phyloP scores from a whole-genome alignment of 2,888 invertebrate species.

The Cheilosia urbana region DNA sequence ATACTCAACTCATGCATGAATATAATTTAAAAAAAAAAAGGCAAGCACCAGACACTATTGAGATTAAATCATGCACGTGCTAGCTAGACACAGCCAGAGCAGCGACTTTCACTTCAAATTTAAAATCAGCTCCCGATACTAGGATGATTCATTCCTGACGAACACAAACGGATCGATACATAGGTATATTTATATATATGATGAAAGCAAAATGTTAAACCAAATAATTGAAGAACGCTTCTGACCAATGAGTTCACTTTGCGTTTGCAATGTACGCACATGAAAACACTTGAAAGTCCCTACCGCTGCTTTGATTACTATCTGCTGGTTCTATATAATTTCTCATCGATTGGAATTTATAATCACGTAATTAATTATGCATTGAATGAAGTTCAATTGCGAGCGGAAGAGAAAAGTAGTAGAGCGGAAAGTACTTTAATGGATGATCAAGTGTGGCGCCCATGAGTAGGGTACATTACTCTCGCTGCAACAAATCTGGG shows the following conservation, averaged over 20 bases:
- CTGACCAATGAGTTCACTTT: constrained; percentile 12
- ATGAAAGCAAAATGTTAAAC: background rate
- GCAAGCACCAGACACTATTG: constrained; percentile 2
- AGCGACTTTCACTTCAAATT: constrained; percentile 60
- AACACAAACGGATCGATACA: constrained; percentile 31
- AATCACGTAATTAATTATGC: constrained; percentile 63
- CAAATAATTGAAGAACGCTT: constrained; percentile 14
- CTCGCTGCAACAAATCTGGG: constrained; percentile 22
- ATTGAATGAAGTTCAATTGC: constrained; percentile 37
- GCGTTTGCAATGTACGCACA: constrained; percentile 7
- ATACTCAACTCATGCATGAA: constrained; percentile 50
- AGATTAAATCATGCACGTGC: constrained; percentile 37
- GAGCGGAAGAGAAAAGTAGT: constrained; percentile 14
- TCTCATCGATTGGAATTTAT: constrained; percentile 40
- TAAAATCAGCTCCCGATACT: constrained; percentile 36
- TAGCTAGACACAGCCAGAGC: background rate
- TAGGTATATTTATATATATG: background rate
- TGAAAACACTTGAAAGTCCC: constrained; percentile 7
- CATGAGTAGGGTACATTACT: constrained; percentile 33
- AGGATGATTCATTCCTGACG: constrained; percentile 43
- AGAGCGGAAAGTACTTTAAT: constrained; percentile 42
- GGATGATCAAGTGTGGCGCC: constrained; percentile 46
- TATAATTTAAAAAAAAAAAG: constrained; percentile 31
- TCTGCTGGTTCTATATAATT: constrained; percentile 27
- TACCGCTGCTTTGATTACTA: background rate